Evolutionary conservation across 2,888 invertebrate genomes (phyloP).

Genomic region (Dryobotodes eremita): DNA sequence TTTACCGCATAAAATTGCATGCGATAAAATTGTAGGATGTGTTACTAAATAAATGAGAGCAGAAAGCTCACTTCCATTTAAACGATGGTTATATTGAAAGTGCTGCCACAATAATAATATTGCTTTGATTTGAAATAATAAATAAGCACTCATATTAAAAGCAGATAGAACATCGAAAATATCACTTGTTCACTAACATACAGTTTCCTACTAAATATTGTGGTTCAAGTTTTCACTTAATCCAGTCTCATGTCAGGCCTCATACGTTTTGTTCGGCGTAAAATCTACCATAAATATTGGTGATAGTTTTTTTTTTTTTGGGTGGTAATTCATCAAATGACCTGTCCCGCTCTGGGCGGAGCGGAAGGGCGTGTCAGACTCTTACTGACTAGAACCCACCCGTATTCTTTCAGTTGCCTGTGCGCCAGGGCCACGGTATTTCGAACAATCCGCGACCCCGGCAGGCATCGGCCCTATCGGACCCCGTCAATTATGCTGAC

Average conservation of each 20-base stretch:
- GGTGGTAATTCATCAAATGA: too few relatives aligned
- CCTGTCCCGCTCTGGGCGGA: too few relatives aligned
- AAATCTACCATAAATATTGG: not conserved
- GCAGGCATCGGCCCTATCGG: too few relatives aligned
- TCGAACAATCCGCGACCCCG: too few relatives aligned
- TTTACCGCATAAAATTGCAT: slow-evolving; percentile 27
- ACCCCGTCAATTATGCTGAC: too few relatives aligned
- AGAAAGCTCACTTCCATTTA: slow-evolving; percentile 2
- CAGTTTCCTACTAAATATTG: not conserved
- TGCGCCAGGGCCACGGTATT: too few relatives aligned
- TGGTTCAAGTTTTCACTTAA: not conserved
- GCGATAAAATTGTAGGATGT: slow-evolving; percentile 30
- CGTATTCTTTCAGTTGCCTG: too few relatives aligned
- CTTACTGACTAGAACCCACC: too few relatives aligned
- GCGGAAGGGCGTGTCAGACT: too few relatives aligned
- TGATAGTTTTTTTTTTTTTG: too few relatives aligned
- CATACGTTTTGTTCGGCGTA: not conserved
- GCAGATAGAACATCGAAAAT: not conserved
- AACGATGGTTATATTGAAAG: not conserved
- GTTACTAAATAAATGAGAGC: not conserved
- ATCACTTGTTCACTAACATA: not conserved
- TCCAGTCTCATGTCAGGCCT: not conserved
- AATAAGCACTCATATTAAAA: not conserved
- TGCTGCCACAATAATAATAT: not conserved
- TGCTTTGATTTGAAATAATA: not conserved